Evolutionary conservation across 37 sponge, comb jelly and placozoan species (phyloP).

Genomic region (Agelas oroides): DNA sequence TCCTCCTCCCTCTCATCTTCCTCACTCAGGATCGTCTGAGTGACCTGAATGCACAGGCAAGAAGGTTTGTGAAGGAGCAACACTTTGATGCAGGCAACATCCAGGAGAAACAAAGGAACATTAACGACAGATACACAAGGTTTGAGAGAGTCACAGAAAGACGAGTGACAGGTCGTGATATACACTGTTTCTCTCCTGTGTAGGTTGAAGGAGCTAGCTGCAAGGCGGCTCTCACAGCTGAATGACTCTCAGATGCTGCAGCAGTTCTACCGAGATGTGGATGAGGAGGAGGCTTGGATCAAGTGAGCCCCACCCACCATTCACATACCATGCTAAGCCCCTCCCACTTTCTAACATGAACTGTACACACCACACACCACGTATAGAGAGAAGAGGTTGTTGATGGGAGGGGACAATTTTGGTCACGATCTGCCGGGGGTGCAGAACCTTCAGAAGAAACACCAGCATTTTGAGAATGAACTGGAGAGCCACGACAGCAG

Average conservation of each 20-base stretch:
- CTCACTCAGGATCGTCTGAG: constrained; percentile 57
- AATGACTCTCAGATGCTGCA: constrained; percentile 78
- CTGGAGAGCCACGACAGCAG: constrained; percentile 69
- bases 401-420: constrained; percentile 72
- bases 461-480: constrained; percentile 77
- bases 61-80: constrained; percentile 71
- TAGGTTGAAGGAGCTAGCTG: constrained; percentile 75
- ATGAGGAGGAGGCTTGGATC: constrained; percentile 91
- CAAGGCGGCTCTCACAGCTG: constrained; percentile 60
- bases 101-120: constrained; percentile 64
- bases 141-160: neutral
- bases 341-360: too few species aligned
- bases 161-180: neutral
- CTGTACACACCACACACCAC: too few species aligned
- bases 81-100: constrained; percentile 94
- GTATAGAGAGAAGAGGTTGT: constrained; percentile 88
- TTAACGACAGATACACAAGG: constrained; percentile 72
- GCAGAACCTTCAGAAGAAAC: constrained; percentile 86
- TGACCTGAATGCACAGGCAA: constrained; percentile 83
- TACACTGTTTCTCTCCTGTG: neutral
- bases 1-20: neutral
- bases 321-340: too few species aligned
- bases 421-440: constrained; percentile 86
- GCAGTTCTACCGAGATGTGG: constrained; percentile 87
- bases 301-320: constrained; percentile 51